These are phyloP conservation scores for Columbina picui DNA, from an alignment of 2,113 vertebrate species.

Conservation along the genomic window DNA sequence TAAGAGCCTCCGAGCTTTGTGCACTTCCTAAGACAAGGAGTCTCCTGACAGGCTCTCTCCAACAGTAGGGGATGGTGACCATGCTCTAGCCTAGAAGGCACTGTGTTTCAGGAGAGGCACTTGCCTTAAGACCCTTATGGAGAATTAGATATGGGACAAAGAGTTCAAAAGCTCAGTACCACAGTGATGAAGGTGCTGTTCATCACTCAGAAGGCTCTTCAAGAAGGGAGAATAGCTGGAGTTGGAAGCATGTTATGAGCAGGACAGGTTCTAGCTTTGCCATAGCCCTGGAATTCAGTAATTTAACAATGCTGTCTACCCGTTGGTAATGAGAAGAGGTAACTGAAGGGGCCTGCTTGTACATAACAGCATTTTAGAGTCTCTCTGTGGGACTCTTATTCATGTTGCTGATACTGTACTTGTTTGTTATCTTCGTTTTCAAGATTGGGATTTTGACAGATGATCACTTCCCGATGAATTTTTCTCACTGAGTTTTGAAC, in stretches of 20 bases:
- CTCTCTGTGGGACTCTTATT: neutral
- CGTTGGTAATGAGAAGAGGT: neutral
- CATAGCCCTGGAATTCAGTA: neutral
- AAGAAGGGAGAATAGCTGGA: neutral
- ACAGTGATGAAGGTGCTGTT: neutral
- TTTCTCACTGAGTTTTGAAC: neutral
- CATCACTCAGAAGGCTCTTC: neutral
- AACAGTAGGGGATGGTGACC: neutral
- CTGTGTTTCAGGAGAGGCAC: neutral
- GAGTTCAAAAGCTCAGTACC: neutral
- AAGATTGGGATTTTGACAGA: slow-evolving; percentile 4
- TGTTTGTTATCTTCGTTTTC: neutral
- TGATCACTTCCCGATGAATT: neutral
- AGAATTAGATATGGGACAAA: neutral
- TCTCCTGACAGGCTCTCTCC: neutral
- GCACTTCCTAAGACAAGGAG: neutral
- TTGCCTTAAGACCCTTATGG: neutral
- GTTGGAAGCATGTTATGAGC: neutral
- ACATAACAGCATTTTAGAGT: neutral
- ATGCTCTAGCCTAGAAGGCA: neutral
- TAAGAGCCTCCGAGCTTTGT: neutral
- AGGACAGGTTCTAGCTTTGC: neutral
- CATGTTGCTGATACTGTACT: neutral
- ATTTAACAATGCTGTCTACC: neutral
- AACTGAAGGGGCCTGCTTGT: neutral